Base-by-base conservation (phyloP, 2,797 vertebrate genomes). In the Somateria mollissima region DNA sequence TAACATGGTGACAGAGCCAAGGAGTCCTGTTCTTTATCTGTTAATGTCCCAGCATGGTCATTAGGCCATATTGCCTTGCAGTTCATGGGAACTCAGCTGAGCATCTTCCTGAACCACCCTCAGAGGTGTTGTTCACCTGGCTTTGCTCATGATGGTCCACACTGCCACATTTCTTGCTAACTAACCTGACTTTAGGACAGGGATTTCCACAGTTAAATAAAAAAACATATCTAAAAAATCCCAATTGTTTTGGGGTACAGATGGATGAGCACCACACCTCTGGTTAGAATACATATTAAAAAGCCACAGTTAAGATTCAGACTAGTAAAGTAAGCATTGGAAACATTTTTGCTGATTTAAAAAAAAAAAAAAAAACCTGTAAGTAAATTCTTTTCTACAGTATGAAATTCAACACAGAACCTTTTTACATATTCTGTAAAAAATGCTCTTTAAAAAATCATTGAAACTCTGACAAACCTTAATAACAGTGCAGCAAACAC, bases 401-500 rank as follows among this genome's bases (percentile, higher is more conserved):
- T n/a, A 39, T 41, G 30, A 82, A 87, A 30, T 67, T 88, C 65
- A 89, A 61, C 54, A 30, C 25, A 56, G 75, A 93, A 84, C 12
- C 1, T 65, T 93, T 94, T 95, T 80, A 80, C 39, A 75, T 77
- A 65, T 67, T 74, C 78, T 85, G 62, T 49, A 66, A 84, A 90
- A 91, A 89, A 86, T 3, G 25, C 18, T 28, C 72, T 85, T 91
- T 5, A 57, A 62, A 41, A 95, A 72, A 75, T 85, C 37, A 72
- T 22, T 94, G 89, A 95, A 95, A 88, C 53, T 71, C 75, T 96
- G 88, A 94, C 82, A 95, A 96, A 94, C 82, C 90, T 92, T 95
- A 95, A 97, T 95, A 95, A 91, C 84, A 93, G 93, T 92, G 93
- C 90, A 92, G 92, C 75, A 96, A 94, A 89, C 81, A 89, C 81